Evolutionary conservation across 1,140 invertebrate species (phyloP).

Genomic region (Bilobella aurantiaca): DNA sequence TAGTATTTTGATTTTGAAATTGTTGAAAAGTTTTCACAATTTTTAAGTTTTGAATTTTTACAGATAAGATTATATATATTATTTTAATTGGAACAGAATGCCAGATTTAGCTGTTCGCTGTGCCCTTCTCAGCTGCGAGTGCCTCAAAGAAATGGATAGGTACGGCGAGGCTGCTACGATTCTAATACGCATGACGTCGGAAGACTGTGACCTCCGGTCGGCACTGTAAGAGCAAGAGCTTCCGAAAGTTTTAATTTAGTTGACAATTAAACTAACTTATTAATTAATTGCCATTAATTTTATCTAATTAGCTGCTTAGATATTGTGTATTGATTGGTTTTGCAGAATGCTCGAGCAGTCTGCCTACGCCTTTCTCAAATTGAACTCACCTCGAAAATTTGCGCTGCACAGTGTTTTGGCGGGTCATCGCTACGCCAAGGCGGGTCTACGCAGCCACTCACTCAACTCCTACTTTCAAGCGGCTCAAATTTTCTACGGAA

Average conservation of each 20-base stretch:
- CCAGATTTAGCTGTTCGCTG: slow-evolving; percentile 27
- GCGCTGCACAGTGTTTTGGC: slow-evolving; percentile 95
- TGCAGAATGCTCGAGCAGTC: slow-evolving; percentile 75
- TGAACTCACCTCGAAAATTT: slow-evolving; percentile 72
- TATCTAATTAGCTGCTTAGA: not conserved
- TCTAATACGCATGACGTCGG: slow-evolving; percentile 86
- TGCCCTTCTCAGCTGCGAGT: slow-evolving; percentile 27
- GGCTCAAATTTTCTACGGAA: slow-evolving; percentile 69
- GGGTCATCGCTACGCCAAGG: slow-evolving; percentile 60
- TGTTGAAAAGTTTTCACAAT: no score
- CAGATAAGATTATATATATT: no score
- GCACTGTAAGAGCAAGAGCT: slow-evolving; percentile 52
- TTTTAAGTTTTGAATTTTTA: no score
- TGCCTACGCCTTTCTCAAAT: slow-evolving; percentile 75
- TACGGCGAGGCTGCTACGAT: slow-evolving; percentile 84
- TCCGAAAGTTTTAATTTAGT: no score
- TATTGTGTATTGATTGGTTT: not conserved
- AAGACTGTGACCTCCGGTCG: slow-evolving; percentile 81
- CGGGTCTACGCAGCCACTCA: slow-evolving; percentile 79
- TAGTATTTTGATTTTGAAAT: no score
- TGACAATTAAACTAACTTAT: not conserved
- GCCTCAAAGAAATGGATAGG: slow-evolving; percentile 37
- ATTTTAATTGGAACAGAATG: slow-evolving; percentile 20
- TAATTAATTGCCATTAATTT: not conserved
- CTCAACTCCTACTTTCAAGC: slow-evolving; percentile 84